Evolutionary conservation across 2,113 vertebrate species (phyloP), one percentile per base, ranked within the genome.

Genomic region (Percina caprodes): DNA sequence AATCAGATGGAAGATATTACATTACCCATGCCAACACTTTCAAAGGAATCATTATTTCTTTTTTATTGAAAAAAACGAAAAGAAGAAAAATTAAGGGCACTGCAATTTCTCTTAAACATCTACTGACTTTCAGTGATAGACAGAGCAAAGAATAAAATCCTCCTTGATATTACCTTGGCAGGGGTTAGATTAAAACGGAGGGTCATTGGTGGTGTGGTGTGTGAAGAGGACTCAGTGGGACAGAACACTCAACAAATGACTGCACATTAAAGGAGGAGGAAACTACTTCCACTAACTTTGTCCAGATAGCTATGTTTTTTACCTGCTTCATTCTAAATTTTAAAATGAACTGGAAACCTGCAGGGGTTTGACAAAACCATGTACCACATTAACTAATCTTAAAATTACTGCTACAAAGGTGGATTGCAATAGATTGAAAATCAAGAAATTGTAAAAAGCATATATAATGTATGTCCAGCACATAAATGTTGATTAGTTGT

Each of bases 151-250:
- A 80, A 77, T 88, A n/a, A 80, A 82, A 87, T 89, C 74, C 84
- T 85, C 87, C 82, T 90, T 86, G 82, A 88, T 68, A 5, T 88
- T 88, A 90, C 88, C 86, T 91, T 86, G 89, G 77, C 80, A 86
- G 73, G 62, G 82, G 89, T 86, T 80, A 58, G 70, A 83, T 52
- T 83, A 65, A 84, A 89, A 81, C 67, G 74, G 80, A 84, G 52
- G 55, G 55, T 80, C 72, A 79, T 52, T 35, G 11, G 73, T 68
- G 69, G 82, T 72, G 84, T 79, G 63, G 23, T 54, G 83, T 80
- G 70, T 71, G 69, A 80, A 74, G 59, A 85, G 82, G 70, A 68
- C 69, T 80, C 80, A 51, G 58, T 45, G 72, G 56, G 80, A 78
- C 74, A 82, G 49, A 85, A 90, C 83, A 81, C 80, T 88, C 80